Evolutionary conservation across 2,113 vertebrate species (phyloP).

Genomic region (Myotis yumanensis): DNA sequence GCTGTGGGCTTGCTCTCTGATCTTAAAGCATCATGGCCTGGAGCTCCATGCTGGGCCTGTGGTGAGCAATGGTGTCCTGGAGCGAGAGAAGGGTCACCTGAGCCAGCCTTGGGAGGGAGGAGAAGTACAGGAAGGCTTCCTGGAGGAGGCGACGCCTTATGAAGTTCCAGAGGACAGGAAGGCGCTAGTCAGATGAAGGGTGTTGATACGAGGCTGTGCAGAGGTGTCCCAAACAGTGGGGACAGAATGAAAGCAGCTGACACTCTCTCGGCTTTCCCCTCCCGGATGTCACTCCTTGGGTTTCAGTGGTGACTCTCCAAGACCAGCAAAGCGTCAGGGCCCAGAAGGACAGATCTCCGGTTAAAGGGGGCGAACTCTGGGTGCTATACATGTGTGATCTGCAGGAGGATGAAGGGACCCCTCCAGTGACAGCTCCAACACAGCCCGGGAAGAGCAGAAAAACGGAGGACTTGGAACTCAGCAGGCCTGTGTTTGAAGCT

Average conservation of each 20-base stretch:
- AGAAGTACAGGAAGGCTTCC: neutral
- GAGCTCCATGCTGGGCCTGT: neutral
- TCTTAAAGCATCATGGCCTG: neutral
- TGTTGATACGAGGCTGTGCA: neutral
- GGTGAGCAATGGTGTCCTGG: neutral
- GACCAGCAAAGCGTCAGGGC: neutral
- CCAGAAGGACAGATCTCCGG: neutral
- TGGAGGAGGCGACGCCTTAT: neutral
- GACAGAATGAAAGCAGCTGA: neutral
- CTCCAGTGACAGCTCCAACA: neutral
- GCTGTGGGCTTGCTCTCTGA: neutral
- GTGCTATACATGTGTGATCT: neutral
- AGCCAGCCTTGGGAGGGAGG: neutral
- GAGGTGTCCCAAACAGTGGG: neutral
- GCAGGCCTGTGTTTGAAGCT: neutral
- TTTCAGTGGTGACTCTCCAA: neutral
- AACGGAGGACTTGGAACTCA: neutral
- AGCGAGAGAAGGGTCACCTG: neutral
- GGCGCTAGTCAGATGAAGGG: neutral
- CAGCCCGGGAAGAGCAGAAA: neutral
- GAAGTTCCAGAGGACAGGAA: neutral
- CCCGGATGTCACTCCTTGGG: neutral
- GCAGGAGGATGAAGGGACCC: neutral
- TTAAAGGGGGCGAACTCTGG: neutral
- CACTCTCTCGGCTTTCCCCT: neutral